Evolutionary conservation across 2,797 vertebrate species (phyloP).

Genomic region (Anabas testudineus): DNA sequence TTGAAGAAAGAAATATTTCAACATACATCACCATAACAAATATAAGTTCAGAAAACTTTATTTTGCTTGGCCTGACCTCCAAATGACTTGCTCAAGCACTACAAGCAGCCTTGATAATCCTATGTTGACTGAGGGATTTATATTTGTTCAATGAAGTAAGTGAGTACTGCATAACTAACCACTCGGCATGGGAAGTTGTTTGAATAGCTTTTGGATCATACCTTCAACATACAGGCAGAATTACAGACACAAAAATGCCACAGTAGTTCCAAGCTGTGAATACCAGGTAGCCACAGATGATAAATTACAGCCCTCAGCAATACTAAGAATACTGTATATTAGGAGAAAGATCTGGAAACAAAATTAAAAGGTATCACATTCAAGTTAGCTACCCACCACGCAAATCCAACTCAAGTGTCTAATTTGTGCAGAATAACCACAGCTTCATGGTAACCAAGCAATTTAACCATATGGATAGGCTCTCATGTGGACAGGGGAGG

Average conservation of each 20-base stretch:
- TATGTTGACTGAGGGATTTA: constrained; percentile 53
- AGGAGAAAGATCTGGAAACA: constrained; percentile 42
- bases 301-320: constrained; percentile 61
- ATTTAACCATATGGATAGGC: constrained; percentile 34
- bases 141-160: constrained; percentile 49
- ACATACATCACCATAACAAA: constrained; percentile 1
- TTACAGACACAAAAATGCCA: constrained; percentile 59
- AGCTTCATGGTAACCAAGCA: constrained; percentile 55
- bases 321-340: constrained; percentile 36
- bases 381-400: constrained; percentile 42
- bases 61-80: constrained; percentile 44
- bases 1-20: constrained; percentile 8
- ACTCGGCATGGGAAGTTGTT: constrained; percentile 25
- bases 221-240: constrained; percentile 53
- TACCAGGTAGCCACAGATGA: constrained; percentile 58
- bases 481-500: constrained; percentile 66
- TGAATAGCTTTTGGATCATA: constrained; percentile 41
- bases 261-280: constrained; percentile 36
- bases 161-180: constrained; percentile 27
- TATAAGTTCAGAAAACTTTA: constrained; percentile 26
- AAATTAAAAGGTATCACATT: constrained; percentile 72
- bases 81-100: constrained; percentile 29
- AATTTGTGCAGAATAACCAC: constrained; percentile 52
- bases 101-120: constrained; percentile 41
- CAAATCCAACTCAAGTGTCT: constrained; percentile 47